phyloP scores from a whole-genome alignment of 2,888 invertebrate species.

The Poecilobothrus nobilitatus region DNA sequence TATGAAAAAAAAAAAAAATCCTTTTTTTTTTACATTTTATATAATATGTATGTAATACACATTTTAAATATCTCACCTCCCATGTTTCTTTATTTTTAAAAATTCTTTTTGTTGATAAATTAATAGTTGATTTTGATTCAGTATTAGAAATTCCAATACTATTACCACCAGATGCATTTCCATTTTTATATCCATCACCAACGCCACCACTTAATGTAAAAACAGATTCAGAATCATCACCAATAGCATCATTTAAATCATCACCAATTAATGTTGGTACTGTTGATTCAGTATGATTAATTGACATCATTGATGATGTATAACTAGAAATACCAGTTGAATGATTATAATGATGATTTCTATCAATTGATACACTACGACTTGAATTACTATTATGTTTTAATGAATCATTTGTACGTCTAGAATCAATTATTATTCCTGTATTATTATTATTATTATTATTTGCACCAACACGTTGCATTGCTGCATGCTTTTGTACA shows the following conservation, averaged over 20 bases:
- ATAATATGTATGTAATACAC: no score
- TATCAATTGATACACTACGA: background rate
- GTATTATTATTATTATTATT: background rate
- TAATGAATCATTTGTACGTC: background rate
- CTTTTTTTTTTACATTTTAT: background rate
- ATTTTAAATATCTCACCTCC: constrained; percentile 36
- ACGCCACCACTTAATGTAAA: constrained; percentile 14
- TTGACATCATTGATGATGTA: constrained; percentile 20
- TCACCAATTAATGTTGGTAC: constrained; percentile 21
- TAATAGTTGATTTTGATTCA: constrained; percentile 30
- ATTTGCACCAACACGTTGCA: constrained; percentile 35
- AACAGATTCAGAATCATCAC: constrained; percentile 22
- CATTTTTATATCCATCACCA: constrained; percentile 20
- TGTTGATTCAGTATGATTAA: constrained; percentile 14
- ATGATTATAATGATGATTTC: background rate
- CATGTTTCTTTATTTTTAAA: constrained; percentile 26
- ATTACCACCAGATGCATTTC: constrained; percentile 20
- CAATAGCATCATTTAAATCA: constrained; percentile 31
- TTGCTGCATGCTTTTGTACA: constrained; percentile 39
- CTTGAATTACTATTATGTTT: background rate
- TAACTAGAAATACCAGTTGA: constrained; percentile 11
- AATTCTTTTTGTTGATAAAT: constrained; percentile 33
- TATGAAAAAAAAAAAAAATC: background rate
- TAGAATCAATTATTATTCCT: background rate
- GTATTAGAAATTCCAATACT: constrained; percentile 17